These are phyloP conservation scores for Anabacerthia variegaticeps DNA, from an alignment of 2,797 vertebrate genomes.

Conservation along the genomic window DNA sequence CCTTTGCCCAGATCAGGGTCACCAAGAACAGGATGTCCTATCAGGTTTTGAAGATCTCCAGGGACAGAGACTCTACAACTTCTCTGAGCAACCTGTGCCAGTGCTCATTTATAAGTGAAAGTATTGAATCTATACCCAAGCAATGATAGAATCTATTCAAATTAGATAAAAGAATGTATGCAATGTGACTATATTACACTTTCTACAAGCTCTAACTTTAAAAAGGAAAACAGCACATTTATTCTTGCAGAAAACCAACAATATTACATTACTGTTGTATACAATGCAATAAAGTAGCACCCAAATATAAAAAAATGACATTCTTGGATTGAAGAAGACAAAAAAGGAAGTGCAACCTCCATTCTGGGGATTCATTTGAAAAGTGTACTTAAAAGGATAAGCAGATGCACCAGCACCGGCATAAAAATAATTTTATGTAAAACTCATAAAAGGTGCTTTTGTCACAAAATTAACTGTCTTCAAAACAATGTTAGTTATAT, in stretches of 20 bases:
- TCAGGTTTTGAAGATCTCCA: not conserved
- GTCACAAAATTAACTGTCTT: conserved; percentile 5
- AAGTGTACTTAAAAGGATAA: not conserved
- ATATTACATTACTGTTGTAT: not conserved
- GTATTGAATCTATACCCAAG: not conserved
- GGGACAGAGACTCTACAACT: not conserved
- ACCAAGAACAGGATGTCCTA: not conserved
- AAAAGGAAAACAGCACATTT: fast-evolving
- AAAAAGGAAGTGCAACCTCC: not conserved
- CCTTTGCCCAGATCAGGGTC: not conserved
- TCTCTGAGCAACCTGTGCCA: not conserved
- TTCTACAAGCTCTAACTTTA: not conserved
- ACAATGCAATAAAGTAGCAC: not conserved
- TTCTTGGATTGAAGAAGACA: not conserved
- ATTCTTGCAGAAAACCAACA: not conserved
- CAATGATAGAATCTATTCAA: not conserved
- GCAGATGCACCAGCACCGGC: not conserved
- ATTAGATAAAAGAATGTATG: not conserved
- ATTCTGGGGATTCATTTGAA: not conserved
- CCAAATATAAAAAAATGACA: not conserved
- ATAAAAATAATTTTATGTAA: not conserved
- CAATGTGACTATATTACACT: not conserved
- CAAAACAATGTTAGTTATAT: not conserved
- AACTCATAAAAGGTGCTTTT: not conserved
- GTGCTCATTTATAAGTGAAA: not conserved